phyloP scores from a whole-genome alignment of 2,888 invertebrate species.

The Ryuthela nishihirai region DNA sequence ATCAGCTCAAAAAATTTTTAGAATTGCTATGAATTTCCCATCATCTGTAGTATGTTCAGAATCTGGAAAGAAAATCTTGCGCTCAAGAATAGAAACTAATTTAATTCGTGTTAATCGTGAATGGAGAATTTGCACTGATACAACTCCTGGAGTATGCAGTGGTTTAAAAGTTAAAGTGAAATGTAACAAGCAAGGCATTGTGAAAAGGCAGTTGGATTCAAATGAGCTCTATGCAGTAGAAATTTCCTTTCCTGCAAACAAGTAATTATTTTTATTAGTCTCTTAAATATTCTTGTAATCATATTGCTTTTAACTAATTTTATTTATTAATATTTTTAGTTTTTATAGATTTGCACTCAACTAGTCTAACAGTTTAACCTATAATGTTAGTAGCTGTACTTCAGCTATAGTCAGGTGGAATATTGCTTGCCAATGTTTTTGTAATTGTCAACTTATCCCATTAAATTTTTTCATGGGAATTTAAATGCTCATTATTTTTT shows the following conservation, averaged over 20 bases:
- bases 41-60: constrained; percentile 94
- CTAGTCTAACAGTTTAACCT: too few species aligned
- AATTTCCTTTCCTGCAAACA: constrained; percentile 75
- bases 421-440: too few species aligned
- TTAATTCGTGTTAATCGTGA: constrained; percentile 87
- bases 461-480: too few species aligned
- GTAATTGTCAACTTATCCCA: too few species aligned
- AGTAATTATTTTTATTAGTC: constrained; percentile 61
- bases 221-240: constrained; percentile 72
- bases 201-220: constrained; percentile 62
- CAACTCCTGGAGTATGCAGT: constrained; percentile 53
- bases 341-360: too few species aligned
- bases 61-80: constrained; percentile 86
- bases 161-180: constrained; percentile 75
- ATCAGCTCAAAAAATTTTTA: constrained; percentile 91
- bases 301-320: too few species aligned
- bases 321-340: too few species aligned
- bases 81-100: constrained; percentile 82
- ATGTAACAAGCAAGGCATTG: constrained; percentile 64
- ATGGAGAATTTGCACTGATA: constrained; percentile 95
- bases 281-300: too few species aligned
- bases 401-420: too few species aligned
- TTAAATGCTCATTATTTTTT: too few species aligned
- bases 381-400: too few species aligned
- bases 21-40: constrained; percentile 89